Conservation (phyloP, 2,113 vertebrate genomes). For the Triplophysa dalaica region DNA sequence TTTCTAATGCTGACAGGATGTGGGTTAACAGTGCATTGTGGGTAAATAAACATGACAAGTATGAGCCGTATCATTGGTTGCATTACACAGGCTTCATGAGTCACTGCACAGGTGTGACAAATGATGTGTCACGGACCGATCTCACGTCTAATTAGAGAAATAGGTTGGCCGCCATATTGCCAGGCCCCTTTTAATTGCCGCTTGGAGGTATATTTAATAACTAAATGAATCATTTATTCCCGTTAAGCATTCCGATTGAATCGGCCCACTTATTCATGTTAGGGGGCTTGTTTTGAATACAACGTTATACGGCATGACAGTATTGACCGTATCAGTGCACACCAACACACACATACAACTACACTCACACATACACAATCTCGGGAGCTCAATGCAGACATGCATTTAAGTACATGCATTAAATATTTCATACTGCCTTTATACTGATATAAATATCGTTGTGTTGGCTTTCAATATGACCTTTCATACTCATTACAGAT, state of each 20-base stretch:
- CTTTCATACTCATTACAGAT: constrained; percentile 7
- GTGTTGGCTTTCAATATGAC: constrained; percentile 19
- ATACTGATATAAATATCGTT: not conserved
- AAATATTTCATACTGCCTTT: not conserved
- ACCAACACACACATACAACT: not conserved
- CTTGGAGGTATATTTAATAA: constrained; percentile 61
- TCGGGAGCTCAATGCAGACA: constrained; percentile 48
- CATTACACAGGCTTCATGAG: constrained; percentile 44
- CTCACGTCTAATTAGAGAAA: constrained; percentile 55
- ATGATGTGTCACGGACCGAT: constrained; percentile 50
- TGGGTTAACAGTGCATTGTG: not conserved
- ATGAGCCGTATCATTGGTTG: constrained; percentile 27
- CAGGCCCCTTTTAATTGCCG: constrained; percentile 51
- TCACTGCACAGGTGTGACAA: constrained; percentile 56
- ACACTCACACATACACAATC: constrained; percentile 14
- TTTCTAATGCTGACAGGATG: not conserved
- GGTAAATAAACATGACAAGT: constrained; percentile 34
- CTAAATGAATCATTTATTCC: constrained; percentile 59
- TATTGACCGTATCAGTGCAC: constrained; percentile 44
- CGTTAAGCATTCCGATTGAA: constrained; percentile 51
- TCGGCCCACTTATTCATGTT: constrained; percentile 56
- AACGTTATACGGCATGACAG: constrained; percentile 42
- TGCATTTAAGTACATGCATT: constrained; percentile 53
- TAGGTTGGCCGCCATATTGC: constrained; percentile 56
- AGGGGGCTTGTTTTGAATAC: constrained; percentile 52